Conservation (phyloP, 2,797 vertebrate genomes). For the Saguinus oedipus region DNA sequence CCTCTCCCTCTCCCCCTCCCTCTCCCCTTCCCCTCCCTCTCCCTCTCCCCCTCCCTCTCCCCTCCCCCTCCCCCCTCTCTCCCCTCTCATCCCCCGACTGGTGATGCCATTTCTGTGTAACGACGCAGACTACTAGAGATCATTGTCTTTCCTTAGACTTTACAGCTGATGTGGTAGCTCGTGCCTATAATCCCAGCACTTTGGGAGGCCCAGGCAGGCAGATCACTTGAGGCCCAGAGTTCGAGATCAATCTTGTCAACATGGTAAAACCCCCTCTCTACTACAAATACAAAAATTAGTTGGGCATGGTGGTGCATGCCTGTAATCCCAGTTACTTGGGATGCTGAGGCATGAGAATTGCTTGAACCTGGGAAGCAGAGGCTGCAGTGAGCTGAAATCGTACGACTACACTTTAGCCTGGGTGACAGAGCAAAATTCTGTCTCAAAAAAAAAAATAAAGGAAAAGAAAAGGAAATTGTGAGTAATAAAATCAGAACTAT, state of each 20-base stretch:
- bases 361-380: background rate
- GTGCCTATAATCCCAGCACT: background rate
- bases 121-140: fast-evolving
- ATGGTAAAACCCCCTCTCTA: fast-evolving
- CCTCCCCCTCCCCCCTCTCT: fast-evolving
- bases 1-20: fast-evolving
- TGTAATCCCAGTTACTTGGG: background rate
- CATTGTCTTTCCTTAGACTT: background rate
- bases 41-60: too few species aligned
- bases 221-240: background rate
- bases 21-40: fast-evolving
- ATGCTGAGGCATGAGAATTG: background rate
- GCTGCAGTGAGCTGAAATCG: background rate
- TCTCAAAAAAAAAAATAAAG: background rate
- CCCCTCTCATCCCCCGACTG: fast-evolving
- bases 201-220: background rate
- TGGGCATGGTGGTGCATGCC: background rate
- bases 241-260: background rate
- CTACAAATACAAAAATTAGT: background rate
- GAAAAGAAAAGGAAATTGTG: background rate
- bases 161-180: background rate
- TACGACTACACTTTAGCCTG: background rate
- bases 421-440: background rate
- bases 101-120: background rate
- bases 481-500: background rate